phyloP scores from a whole-genome alignment of 2,113 vertebrate genomes.

The Actenoides hombroni region DNA sequence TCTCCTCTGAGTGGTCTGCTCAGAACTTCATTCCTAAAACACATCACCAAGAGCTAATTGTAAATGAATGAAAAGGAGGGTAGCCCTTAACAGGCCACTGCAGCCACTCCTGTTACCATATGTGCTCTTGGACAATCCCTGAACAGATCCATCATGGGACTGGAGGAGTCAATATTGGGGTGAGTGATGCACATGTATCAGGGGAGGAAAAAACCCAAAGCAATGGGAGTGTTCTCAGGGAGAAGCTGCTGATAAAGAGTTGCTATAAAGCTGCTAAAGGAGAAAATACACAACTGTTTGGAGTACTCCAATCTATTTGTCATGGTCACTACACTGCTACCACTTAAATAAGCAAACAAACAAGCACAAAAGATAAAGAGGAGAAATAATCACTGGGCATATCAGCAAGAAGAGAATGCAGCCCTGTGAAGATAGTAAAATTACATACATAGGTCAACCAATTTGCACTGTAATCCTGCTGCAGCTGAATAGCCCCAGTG shows the following conservation, averaged over 20 bases:
- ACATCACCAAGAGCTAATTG: not conserved
- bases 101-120: not conserved
- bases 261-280: not conserved
- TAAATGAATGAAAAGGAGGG: not conserved
- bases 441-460: not conserved
- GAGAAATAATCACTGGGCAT: conserved; percentile 8
- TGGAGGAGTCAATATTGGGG: not conserved
- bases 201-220: not conserved
- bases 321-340: conserved; percentile 48
- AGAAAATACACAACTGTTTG: not conserved
- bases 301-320: conserved; percentile 21
- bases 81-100: not conserved
- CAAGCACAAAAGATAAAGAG: conserved; percentile 45
- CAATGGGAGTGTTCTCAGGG: not conserved
- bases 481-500: not conserved
- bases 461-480: conserved; percentile 40
- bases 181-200: not conserved
- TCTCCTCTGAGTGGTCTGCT: not conserved
- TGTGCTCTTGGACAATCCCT: not conserved
- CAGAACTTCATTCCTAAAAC: not conserved
- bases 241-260: not conserved
- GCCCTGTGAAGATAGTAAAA: conserved; percentile 35
- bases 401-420: conserved; percentile 7
- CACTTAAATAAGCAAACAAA: conserved; percentile 60
- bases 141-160: not conserved